A percentile compares a stretch with the other conserved stretches of the same genome.
Evolutionary conservation across 2,113 vertebrate species (phyloP).

Genomic region (Nasalis larvatus): DNA sequence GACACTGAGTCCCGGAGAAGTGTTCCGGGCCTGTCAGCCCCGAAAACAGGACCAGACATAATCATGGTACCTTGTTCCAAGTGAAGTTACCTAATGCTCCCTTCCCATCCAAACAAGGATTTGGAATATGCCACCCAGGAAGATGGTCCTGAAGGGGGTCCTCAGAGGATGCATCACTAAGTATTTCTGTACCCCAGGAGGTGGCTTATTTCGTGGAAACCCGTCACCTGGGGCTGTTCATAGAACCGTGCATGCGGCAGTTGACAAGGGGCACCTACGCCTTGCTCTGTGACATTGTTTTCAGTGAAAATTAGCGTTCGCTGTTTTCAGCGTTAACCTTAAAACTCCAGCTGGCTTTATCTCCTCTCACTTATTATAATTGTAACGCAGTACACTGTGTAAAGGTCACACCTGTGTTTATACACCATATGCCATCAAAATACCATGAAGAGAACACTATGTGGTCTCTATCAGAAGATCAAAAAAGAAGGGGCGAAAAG

Average conservation of each 20-base stretch:
- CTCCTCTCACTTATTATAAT: conserved; percentile 37
- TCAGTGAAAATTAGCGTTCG: conserved; percentile 36
- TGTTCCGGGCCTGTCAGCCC: background rate
- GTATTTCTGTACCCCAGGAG: background rate
- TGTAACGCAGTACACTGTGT: background rate
- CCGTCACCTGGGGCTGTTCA: background rate
- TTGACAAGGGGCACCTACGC: background rate
- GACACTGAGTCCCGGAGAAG: background rate
- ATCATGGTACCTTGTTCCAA: background rate
- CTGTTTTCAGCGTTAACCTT: conserved; percentile 41
- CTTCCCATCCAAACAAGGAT: background rate
- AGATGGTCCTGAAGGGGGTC: background rate
- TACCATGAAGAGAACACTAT: conserved; percentile 19
- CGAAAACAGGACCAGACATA: background rate
- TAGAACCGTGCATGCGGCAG: background rate
- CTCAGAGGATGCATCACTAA: background rate
- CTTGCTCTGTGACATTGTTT: background rate
- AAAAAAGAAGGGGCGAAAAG: background rate
- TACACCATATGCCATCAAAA: conserved; percentile 12
- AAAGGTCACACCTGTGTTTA: conserved; percentile 67
- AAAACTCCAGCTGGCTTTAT: conserved; percentile 66
- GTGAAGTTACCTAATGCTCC: background rate
- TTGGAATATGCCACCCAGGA: background rate
- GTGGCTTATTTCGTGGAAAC: background rate
- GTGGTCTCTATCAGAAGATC: conserved; percentile 53